These are phyloP conservation scores for Lemur catta DNA, from an alignment of 2,797 vertebrate species.

Conservation along the genomic window DNA sequence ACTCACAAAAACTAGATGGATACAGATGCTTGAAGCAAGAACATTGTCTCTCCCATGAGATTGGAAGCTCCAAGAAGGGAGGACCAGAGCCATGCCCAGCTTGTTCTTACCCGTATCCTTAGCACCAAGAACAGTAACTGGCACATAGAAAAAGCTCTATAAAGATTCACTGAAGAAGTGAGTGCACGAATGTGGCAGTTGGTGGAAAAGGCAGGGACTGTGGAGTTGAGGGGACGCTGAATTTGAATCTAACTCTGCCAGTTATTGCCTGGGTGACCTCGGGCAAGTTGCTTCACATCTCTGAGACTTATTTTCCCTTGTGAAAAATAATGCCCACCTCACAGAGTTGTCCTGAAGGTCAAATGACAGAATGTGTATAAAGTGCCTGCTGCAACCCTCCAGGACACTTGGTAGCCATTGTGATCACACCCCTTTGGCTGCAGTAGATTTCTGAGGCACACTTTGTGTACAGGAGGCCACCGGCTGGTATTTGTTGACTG, in stretches of 20 bases:
- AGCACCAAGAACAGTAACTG: neutral
- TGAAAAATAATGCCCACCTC: neutral
- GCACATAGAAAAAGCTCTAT: neutral
- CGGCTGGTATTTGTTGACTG: neutral
- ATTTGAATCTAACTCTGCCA: neutral
- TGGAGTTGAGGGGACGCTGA: neutral
- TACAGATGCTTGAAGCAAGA: neutral
- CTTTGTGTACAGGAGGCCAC: neutral
- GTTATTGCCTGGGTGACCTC: neutral
- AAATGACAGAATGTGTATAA: neutral
- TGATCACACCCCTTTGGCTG: neutral
- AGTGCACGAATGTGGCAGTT: neutral
- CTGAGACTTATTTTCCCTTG: constrained; percentile 1
- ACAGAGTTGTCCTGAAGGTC: neutral
- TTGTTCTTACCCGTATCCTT: neutral
- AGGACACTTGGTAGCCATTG: neutral
- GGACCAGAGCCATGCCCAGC: neutral
- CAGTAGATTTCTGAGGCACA: neutral
- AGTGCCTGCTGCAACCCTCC: neutral
- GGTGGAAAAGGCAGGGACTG: neutral
- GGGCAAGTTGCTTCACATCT: neutral
- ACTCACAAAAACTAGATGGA: neutral
- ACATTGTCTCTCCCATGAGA: neutral
- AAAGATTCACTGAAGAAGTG: neutral
- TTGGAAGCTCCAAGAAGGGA: neutral